Conservation (phyloP, 2,113 vertebrate species). For the Struthio camelus region DNA sequence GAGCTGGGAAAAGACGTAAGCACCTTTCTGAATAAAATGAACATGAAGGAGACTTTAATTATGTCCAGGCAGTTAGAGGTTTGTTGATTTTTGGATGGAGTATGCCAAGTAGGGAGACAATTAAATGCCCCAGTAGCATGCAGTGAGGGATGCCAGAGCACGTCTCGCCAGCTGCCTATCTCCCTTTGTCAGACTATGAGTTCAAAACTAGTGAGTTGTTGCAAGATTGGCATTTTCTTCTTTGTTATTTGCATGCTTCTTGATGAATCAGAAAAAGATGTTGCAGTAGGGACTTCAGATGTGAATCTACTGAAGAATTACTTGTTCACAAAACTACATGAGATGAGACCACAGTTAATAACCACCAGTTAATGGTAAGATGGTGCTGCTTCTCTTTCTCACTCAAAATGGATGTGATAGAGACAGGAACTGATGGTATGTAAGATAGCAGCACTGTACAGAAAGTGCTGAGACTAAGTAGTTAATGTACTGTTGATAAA, state of each 20-base stretch:
- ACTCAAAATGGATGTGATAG: not conserved
- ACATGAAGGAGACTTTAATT: not conserved
- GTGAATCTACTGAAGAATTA: not conserved
- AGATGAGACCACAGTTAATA: not conserved
- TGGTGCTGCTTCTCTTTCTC: not conserved
- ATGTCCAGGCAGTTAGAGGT: not conserved
- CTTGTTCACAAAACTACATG: not conserved
- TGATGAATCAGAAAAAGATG: not conserved
- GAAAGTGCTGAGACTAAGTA: not conserved
- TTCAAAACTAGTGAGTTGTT: not conserved
- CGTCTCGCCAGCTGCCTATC: not conserved
- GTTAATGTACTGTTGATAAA: conserved; percentile 61
- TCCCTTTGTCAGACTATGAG: not conserved
- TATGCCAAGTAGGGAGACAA: not conserved
- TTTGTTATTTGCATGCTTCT: not conserved
- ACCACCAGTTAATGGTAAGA: not conserved
- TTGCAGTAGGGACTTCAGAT: not conserved
- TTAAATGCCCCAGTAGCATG: not conserved
- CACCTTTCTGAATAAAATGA: not conserved
- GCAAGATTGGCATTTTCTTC: not conserved
- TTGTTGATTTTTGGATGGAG: not conserved
- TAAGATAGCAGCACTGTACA: not conserved
- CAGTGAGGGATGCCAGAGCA: not conserved
- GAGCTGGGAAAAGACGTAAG: not conserved
- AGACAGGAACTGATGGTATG: not conserved